These are phyloP conservation scores for Drosophila triauraria DNA, from an alignment of 1,140 invertebrate genomes.

Conservation along the genomic window DNA sequence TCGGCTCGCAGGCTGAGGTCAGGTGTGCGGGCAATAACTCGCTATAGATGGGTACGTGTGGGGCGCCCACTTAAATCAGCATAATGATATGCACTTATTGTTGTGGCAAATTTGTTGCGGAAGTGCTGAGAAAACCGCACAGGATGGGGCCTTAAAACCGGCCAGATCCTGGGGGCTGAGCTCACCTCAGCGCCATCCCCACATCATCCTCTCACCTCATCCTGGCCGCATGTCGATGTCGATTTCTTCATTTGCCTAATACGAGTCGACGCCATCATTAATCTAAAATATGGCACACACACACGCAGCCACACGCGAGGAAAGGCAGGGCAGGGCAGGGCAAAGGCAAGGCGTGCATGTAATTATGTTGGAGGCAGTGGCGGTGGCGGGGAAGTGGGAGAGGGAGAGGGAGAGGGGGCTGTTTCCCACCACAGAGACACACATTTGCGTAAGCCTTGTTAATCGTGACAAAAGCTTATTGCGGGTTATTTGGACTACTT, in stretches of 20 bases:
- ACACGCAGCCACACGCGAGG: constrained; percentile 57
- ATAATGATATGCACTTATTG: constrained; percentile 83
- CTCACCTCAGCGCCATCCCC: constrained; percentile 1
- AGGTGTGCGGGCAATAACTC: constrained; percentile 76
- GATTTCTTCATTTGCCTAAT: constrained; percentile 83
- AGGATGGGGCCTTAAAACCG: constrained; percentile 34
- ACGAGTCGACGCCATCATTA: constrained; percentile 79
- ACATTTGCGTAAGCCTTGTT: constrained; percentile 80
- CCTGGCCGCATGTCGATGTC: constrained; percentile 68
- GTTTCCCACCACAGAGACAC: constrained; percentile 31
- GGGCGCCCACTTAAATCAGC: constrained; percentile 78
- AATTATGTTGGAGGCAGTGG: constrained; percentile 65
- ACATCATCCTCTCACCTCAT: constrained; percentile 19
- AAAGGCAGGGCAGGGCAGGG: not conserved
- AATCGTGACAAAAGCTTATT: constrained; percentile 83
- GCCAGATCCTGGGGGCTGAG: constrained; percentile 9
- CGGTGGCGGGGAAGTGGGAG: not conserved
- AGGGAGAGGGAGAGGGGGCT: no score
- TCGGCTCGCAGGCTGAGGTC: constrained; percentile 40
- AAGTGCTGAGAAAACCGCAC: constrained; percentile 77
- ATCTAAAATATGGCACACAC: constrained; percentile 77
- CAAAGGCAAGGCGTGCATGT: constrained; percentile 60
- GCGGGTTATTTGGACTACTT: constrained; percentile 82
- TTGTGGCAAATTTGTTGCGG: constrained; percentile 81
- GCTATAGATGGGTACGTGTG: constrained; percentile 58